Evolutionary conservation across 2,888 invertebrate genomes (phyloP).

Genomic region (Frankliniella intonsa): DNA sequence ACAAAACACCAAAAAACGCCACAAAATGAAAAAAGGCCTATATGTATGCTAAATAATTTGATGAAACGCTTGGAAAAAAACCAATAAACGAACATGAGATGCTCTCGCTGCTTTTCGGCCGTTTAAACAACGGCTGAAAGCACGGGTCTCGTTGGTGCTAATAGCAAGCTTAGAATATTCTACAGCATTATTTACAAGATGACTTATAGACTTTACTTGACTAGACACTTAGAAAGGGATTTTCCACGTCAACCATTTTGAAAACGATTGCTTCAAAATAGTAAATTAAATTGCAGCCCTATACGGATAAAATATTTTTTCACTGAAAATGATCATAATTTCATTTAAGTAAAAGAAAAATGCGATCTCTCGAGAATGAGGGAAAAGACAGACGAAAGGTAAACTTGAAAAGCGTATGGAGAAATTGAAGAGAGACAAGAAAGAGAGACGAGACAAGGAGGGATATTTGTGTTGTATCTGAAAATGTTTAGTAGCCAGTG

Average conservation of each 20-base stretch:
- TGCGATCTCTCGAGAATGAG: background rate
- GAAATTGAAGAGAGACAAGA: constrained; percentile 34
- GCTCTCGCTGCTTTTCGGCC: background rate
- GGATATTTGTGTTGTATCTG: constrained; percentile 10
- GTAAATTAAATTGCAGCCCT: too few species aligned
- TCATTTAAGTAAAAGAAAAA: background rate
- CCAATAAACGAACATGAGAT: background rate
- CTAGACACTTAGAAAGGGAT: background rate
- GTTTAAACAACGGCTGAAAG: background rate
- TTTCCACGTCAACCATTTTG: background rate
- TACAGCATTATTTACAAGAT: constrained; percentile 9
- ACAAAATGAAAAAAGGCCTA: constrained; percentile 8
- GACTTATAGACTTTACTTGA: background rate
- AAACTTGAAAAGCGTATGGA: constrained; percentile 32
- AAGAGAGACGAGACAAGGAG: constrained; percentile 33
- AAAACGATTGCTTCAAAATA: too few species aligned
- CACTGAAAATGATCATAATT: background rate
- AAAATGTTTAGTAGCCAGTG: constrained; percentile 34
- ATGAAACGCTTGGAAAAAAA: background rate
- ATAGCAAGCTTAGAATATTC: background rate
- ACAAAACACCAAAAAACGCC: constrained; percentile 25
- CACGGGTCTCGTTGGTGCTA: background rate
- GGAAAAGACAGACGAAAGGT: constrained; percentile 28
- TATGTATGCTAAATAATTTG: constrained; percentile 10
- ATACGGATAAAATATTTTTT: too few species aligned